A percentile compares a stretch with the other conserved stretches of the same genome.
Conservation (phyloP, 2,888 invertebrate species). For the Fragum fragum region DNA sequence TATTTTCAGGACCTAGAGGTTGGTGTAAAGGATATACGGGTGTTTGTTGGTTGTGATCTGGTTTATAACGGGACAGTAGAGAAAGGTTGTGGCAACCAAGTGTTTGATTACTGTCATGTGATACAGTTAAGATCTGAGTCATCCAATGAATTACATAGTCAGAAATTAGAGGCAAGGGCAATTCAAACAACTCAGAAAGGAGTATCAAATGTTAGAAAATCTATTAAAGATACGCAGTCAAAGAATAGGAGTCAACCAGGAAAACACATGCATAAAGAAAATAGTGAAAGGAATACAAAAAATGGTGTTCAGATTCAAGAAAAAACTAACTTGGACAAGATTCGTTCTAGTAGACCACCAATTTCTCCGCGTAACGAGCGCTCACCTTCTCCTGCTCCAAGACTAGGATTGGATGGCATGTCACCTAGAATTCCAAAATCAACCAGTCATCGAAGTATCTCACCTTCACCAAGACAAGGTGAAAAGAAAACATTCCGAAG, state of each 20-base stretch:
- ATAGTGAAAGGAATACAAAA: constrained; percentile 1
- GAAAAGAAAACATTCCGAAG: constrained; percentile 71
- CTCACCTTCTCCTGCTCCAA: constrained; percentile 62
- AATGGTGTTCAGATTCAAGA: constrained; percentile 11
- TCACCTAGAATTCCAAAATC: constrained; percentile 42
- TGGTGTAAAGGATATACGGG: constrained; percentile 80
- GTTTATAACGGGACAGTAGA: constrained; percentile 84
- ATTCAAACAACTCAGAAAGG: not conserved
- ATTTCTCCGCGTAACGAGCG: constrained; percentile 53
- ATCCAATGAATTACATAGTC: constrained; percentile 36
- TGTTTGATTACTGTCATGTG: constrained; percentile 85
- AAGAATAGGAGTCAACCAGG: not conserved
- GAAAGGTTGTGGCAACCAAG: constrained; percentile 87
- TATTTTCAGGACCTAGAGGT: constrained; percentile 82
- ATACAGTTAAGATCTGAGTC: constrained; percentile 65
- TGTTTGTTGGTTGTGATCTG: constrained; percentile 79
- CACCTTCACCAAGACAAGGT: constrained; percentile 66
- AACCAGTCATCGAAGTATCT: constrained; percentile 59
- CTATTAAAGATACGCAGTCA: not conserved
- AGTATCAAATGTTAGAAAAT: not conserved
- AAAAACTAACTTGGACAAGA: constrained; percentile 4
- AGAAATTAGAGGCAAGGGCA: constrained; percentile 26
- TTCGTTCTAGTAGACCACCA: constrained; percentile 16
- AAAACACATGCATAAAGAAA: constrained; percentile 2
- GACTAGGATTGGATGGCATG: constrained; percentile 26